Evolutionary conservation across 2,888 invertebrate genomes (phyloP).

Genomic region (Brachypalpus laphriformis): DNA sequence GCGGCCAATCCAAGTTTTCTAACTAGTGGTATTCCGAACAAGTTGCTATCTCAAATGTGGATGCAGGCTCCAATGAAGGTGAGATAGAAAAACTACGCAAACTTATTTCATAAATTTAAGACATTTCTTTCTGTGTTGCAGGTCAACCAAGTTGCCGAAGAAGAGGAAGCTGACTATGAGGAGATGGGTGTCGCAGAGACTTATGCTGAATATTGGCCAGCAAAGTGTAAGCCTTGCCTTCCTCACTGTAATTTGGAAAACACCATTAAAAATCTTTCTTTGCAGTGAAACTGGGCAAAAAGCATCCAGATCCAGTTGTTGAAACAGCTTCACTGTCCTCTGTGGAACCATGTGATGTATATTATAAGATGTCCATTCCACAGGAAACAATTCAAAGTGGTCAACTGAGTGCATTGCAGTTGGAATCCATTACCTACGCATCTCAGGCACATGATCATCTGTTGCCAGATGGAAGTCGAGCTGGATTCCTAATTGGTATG

Average conservation of each 20-base stretch:
- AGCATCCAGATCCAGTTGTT: slow-evolving; percentile 99
- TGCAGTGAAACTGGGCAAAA: slow-evolving; percentile 94
- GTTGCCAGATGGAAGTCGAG: slow-evolving; percentile 93
- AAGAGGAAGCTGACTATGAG: slow-evolving; percentile 95
- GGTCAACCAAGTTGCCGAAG: slow-evolving; percentile 82
- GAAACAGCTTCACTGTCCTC: slow-evolving; percentile 99
- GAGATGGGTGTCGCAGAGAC: slow-evolving; percentile 99
- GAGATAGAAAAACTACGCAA: neutral
- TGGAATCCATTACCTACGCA: slow-evolving; percentile 98
- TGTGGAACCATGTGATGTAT: slow-evolving; percentile 96
- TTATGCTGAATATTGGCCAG: slow-evolving; percentile 98
- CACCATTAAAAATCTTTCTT: neutral
- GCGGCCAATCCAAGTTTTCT: slow-evolving; percentile 82
- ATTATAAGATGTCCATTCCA: slow-evolving; percentile 93
- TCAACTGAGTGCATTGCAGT: slow-evolving; percentile 95
- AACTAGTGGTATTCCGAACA: slow-evolving; percentile 83
- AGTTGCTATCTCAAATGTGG: slow-evolving; percentile 86
- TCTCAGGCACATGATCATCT: slow-evolving; percentile 97
- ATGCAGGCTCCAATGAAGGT: slow-evolving; percentile 84
- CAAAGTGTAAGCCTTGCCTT: slow-evolving; percentile 88
- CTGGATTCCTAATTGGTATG: slow-evolving; percentile 96
- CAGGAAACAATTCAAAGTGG: slow-evolving; percentile 92
- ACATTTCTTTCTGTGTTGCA: neutral
- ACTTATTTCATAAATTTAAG: too few relatives aligned
- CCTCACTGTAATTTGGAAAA: neutral